Percentiles rank a stretch among this genome's conserved stretches.
Conservation (phyloP, 2,113 vertebrate species). For the Panurus biarmicus region DNA sequence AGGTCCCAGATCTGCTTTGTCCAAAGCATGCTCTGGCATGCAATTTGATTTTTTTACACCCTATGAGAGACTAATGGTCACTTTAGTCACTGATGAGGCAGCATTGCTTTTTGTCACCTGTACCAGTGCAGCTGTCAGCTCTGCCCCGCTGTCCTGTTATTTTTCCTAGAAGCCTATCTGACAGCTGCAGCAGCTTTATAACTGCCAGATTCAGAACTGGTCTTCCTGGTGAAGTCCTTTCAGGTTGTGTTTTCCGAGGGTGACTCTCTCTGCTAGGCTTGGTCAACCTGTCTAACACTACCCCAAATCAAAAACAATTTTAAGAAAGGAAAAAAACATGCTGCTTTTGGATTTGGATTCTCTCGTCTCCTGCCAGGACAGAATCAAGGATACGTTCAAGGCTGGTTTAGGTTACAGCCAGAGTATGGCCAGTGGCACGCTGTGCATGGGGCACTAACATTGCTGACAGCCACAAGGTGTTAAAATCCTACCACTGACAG, state of each 20-base stretch:
- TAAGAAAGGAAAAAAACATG: background rate
- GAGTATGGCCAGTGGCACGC: background rate
- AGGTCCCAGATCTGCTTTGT: background rate
- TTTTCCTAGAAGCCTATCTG: conserved; percentile 26
- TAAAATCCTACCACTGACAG: background rate
- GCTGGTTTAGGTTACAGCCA: background rate
- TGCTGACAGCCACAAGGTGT: background rate
- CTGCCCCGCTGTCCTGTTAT: background rate
- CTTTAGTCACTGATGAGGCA: background rate
- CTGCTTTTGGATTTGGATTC: background rate
- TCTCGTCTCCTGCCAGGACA: background rate
- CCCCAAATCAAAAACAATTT: background rate
- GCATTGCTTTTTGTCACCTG: background rate
- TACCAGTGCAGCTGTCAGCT: conserved; percentile 27
- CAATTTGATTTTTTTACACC: background rate
- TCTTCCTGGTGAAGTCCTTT: background rate
- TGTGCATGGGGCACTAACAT: background rate
- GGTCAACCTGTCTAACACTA: background rate
- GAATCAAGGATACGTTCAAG: background rate
- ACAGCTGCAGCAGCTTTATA: conserved; percentile 21
- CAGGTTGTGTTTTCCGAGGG: background rate
- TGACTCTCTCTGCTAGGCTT: background rate
- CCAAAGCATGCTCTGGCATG: background rate
- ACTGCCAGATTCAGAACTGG: background rate
- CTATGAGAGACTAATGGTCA: background rate